Conservation (phyloP, 2,888 invertebrate species). For the Maniola hyperantus region DNA sequence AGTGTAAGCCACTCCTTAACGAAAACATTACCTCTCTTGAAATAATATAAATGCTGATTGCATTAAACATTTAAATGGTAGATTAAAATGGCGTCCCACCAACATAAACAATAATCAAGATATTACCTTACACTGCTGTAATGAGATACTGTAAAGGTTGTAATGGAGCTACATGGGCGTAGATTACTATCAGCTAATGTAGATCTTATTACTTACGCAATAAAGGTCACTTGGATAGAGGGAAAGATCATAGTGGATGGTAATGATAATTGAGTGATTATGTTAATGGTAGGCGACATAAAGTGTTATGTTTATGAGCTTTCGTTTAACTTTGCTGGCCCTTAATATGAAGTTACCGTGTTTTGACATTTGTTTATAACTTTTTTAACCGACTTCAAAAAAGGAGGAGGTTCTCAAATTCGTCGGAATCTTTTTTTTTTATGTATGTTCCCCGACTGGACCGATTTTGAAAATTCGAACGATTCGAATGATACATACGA, state of each 20-base stretch:
- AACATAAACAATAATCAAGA: slow-evolving; percentile 30
- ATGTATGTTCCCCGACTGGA: too few species aligned
- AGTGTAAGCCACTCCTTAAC: neutral
- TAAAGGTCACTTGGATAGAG: neutral
- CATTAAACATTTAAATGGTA: slow-evolving; percentile 25
- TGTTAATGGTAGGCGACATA: slow-evolving; percentile 26
- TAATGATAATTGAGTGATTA: slow-evolving; percentile 33
- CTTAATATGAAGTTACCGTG: neutral
- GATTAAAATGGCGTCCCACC: slow-evolving; percentile 25
- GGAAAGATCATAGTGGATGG: neutral
- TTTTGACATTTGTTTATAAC: neutral
- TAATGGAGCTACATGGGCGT: slow-evolving; percentile 36
- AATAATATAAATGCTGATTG: slow-evolving; percentile 26
- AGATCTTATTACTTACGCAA: slow-evolving; percentile 12
- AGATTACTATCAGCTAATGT: neutral
- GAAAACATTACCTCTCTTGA: neutral
- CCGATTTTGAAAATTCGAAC: too few species aligned
- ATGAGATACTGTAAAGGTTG: slow-evolving; percentile 42
- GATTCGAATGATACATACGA: too few species aligned
- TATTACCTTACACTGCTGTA: slow-evolving; percentile 30
- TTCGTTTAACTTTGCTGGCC: slow-evolving; percentile 1
- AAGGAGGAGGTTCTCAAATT: too few species aligned
- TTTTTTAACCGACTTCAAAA: neutral
- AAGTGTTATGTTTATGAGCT: slow-evolving; percentile 18
- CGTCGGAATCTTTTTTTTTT: too few species aligned